phyloP scores from a whole-genome alignment of 2,888 invertebrate species.

The Mellilla xanthometata region DNA sequence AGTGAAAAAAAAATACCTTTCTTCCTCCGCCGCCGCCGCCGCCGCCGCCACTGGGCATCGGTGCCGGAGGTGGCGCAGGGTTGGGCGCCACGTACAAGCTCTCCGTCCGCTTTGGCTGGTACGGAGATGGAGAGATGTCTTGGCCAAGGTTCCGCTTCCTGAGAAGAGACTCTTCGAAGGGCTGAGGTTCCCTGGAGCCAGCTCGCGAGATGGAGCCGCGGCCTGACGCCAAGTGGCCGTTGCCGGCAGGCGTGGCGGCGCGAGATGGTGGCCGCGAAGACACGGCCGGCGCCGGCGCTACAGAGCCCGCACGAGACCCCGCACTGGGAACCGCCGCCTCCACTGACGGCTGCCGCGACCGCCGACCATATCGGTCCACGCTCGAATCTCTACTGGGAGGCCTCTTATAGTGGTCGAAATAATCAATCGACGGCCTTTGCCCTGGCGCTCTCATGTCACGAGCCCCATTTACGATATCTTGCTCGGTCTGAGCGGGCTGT shows the following conservation, averaged over 20 bases:
- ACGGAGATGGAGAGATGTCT: slow-evolving; percentile 93
- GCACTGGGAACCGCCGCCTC: slow-evolving; percentile 84
- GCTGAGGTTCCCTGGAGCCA: slow-evolving; percentile 77
- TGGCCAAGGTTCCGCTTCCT: slow-evolving; percentile 92
- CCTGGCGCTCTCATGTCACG: slow-evolving; percentile 65
- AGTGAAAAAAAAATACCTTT: no score
- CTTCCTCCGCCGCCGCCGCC: slow-evolving; percentile 66
- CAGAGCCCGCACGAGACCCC: slow-evolving; percentile 86
- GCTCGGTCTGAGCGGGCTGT: slow-evolving; percentile 60
- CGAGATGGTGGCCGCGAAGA: slow-evolving; percentile 84
- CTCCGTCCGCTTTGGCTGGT: slow-evolving; percentile 95
- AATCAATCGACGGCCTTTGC: slow-evolving; percentile 89
- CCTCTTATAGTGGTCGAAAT: slow-evolving; percentile 96
- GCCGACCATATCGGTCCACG: slow-evolving; percentile 90
- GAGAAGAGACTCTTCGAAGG: slow-evolving; percentile 92
- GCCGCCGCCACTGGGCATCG: slow-evolving; percentile 63
- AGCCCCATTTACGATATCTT: slow-evolving; percentile 60
- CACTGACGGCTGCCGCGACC: slow-evolving; percentile 91
- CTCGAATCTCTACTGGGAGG: slow-evolving; percentile 94
- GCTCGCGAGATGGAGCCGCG: slow-evolving; percentile 81
- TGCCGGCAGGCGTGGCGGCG: slow-evolving; percentile 81
- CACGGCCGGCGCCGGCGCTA: slow-evolving; percentile 88
- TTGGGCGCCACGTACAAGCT: slow-evolving; percentile 88
- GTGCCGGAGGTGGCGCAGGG: slow-evolving; percentile 68
- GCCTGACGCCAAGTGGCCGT: slow-evolving; percentile 85